phyloP scores from a whole-genome alignment of 64 coral and sea anemone genomes.

The Dendronephthya gigantea region DNA sequence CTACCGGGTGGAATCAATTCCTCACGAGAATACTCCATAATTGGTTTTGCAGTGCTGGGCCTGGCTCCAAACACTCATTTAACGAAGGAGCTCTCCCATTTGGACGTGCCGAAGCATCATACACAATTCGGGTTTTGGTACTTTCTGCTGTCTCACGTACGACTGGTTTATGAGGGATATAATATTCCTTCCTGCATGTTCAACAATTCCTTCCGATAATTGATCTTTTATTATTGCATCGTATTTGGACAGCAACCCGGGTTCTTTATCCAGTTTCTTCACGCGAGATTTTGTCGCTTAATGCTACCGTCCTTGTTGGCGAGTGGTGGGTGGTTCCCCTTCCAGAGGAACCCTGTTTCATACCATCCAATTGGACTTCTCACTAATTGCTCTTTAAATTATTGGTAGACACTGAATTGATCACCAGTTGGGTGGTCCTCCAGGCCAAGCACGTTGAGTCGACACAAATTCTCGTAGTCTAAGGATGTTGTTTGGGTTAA shows the following conservation, averaged over 20 bases:
- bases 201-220: constrained; percentile 32
- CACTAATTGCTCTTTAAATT: constrained; percentile 35
- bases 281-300: background rate
- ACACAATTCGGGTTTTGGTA: constrained; percentile 24
- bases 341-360: constrained; percentile 43
- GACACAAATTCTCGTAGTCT: background rate
- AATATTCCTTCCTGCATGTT: constrained; percentile 25
- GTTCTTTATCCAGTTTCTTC: background rate
- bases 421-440: background rate
- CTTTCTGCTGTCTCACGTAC: constrained; percentile 23
- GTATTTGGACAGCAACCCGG: background rate
- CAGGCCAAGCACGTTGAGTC: background rate
- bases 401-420: background rate
- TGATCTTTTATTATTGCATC: constrained; percentile 17
- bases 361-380: constrained; percentile 30
- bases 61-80: constrained; percentile 36
- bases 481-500: background rate
- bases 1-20: no score
- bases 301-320: background rate
- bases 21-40: no score
- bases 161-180: constrained; percentile 32
- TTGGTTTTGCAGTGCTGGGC: no score
- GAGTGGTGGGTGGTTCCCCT: background rate
- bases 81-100: constrained; percentile 14
- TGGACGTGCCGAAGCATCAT: background rate